Evolutionary conservation across 1,140 invertebrate species (phyloP).

Genomic region (Laupala kohalensis): DNA sequence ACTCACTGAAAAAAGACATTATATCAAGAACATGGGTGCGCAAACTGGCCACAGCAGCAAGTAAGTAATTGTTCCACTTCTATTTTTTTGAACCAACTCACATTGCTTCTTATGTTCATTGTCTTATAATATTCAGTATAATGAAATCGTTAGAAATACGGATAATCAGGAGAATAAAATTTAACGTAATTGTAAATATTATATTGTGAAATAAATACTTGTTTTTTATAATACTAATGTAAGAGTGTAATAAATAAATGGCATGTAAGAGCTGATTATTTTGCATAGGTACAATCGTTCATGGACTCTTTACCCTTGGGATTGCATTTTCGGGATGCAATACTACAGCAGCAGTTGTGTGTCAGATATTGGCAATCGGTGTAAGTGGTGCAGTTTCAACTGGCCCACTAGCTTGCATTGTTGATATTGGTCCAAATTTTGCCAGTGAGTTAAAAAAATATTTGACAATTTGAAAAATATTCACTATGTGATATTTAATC

Average conservation of each 20-base stretch:
- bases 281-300: no score
- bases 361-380: slow-evolving; percentile 44
- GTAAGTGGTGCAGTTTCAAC: slow-evolving; percentile 50
- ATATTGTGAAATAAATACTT: no score
- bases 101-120: neutral
- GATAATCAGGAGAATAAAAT: no score
- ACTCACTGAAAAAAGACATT: slow-evolving; percentile 38
- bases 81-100: neutral
- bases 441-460: slow-evolving; percentile 30
- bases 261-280: neutral
- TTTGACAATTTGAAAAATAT: neutral
- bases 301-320: slow-evolving; percentile 39
- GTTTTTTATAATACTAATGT: no score
- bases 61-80: no score
- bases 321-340: slow-evolving; percentile 52
- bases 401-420: slow-evolving; percentile 43
- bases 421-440: slow-evolving; percentile 55
- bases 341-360: slow-evolving; percentile 38
- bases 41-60: slow-evolving; percentile 44
- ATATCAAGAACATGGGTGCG: slow-evolving; percentile 46
- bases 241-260: neutral
- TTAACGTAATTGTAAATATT: no score
- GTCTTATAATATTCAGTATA: neutral
- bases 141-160: no score
- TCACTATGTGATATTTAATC: neutral